phyloP scores from a whole-genome alignment of 2,888 invertebrate genomes.

The Nephrocerus scutellatus region DNA sequence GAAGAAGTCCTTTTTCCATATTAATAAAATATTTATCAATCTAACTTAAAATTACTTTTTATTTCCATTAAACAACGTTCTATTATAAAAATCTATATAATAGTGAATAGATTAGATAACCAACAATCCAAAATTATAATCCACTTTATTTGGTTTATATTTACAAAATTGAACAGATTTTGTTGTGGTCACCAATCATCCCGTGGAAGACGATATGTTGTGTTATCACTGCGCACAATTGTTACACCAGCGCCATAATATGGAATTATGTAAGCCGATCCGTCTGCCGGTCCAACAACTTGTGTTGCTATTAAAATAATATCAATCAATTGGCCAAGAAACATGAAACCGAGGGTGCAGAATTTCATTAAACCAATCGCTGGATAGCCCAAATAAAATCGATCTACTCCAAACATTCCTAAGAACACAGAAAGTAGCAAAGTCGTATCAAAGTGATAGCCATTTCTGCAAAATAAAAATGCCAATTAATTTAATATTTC shows the following conservation, averaged over 20 bases:
- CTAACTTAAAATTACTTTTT: too few species aligned
- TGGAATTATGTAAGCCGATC: conserved; percentile 87
- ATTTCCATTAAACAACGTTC: too few species aligned
- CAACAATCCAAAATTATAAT: too few species aligned
- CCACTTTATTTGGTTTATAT: too few species aligned
- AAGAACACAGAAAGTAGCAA: conserved; percentile 90
- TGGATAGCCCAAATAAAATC: conserved; percentile 98
- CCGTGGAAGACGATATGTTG: conserved; percentile 73
- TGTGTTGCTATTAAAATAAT: conserved; percentile 69
- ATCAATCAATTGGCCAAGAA: conserved; percentile 89
- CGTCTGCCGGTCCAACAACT: conserved; percentile 89
- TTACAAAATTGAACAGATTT: too few species aligned
- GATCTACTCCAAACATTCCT: conserved; percentile 95
- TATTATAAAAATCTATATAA: too few species aligned
- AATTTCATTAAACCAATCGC: conserved; percentile 91
- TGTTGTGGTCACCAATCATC: conserved; percentile 71
- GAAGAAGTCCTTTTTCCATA: too few species aligned
- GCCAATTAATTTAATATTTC: too few species aligned
- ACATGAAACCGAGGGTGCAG: conserved; percentile 93
- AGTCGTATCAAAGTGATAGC: conserved; percentile 87
- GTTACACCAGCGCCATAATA: conserved; percentile 85
- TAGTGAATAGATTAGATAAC: too few species aligned
- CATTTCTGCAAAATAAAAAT: conserved; percentile 69
- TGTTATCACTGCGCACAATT: conserved; percentile 74
- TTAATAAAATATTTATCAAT: too few species aligned